A percentile compares a stretch with the other conserved stretches of the same genome.
These are phyloP conservation scores for Gadopsis bispinosus DNA, from an alignment of 2,797 vertebrate genomes.

Conservation along the genomic window DNA sequence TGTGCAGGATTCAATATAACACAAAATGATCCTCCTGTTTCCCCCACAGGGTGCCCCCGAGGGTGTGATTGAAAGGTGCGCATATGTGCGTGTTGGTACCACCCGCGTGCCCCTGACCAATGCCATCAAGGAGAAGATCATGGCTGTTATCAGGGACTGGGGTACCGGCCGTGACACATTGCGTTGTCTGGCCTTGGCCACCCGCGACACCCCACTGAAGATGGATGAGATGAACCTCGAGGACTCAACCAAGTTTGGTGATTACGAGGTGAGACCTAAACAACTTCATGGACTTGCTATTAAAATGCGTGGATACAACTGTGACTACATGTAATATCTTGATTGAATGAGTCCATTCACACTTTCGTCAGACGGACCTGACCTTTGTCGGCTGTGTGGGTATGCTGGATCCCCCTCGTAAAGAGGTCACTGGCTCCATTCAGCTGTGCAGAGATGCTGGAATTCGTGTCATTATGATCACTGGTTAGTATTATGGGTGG, in stretches of 20 bases:
- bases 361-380: constrained; percentile 86
- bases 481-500: constrained; percentile 76
- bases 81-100: constrained; percentile 93
- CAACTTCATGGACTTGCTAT: not conserved
- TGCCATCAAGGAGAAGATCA: constrained; percentile 90
- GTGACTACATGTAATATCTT: not conserved
- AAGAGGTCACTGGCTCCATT: constrained; percentile 92
- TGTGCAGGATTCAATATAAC: not conserved
- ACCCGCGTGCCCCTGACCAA: constrained; percentile 89
- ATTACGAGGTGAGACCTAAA: constrained; percentile 90
- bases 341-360: constrained; percentile 6
- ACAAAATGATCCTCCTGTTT: constrained; percentile 4
- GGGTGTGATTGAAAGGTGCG: constrained; percentile 94
- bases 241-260: constrained; percentile 89
- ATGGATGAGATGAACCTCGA: constrained; percentile 92
- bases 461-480: constrained; percentile 99
- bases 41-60: constrained; percentile 90
- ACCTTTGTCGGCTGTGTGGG: constrained; percentile 94
- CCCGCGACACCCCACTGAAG: constrained; percentile 90
- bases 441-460: constrained; percentile 90
- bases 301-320: not conserved
- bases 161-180: constrained; percentile 94
- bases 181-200: constrained; percentile 94
- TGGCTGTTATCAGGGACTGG: constrained; percentile 93
- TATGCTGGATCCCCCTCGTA: constrained; percentile 96